Base-by-base conservation (phyloP, 2,113 vertebrate genomes). In the Beaufortia kweichowensis region DNA sequence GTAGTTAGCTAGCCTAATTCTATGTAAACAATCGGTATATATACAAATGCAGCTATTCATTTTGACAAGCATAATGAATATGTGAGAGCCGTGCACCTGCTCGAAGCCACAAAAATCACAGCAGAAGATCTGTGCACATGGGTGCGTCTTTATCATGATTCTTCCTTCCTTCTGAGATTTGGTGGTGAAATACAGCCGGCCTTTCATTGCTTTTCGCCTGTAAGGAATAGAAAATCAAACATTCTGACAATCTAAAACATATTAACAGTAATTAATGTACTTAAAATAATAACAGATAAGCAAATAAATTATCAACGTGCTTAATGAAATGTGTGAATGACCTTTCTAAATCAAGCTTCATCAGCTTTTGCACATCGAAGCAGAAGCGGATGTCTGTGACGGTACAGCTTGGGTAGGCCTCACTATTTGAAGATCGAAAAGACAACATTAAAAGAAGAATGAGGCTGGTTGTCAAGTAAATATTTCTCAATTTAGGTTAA, bases 121-220 rank as follows among this genome's bases (percentile, higher is more conserved):
- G 88, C 95, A 98, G 87, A 95, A 95, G 69, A 99, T 90, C 65
- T 92, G 94, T 71, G 95, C 93, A 0, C 95, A 98, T 0, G 95
- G 95, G 72, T 99, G 95, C 2, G 89, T 92, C 90, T 90, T 96
- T 86, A 99, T 98, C 94, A 95, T 94, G 85, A 96, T 93, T 85
- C 92, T 95, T 26, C 96, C 96, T 0, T 92, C 92, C 74, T 96
- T 97, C 87, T 97, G 95, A 0, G 95, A 89, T 85, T 94, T 96
- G 66, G 94, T 93, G 3, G 96, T 92, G 68, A 97, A 99, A 84
- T 95, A 98, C 82, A 99, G 89, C 29, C 97, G 85, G 6, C 96
- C 97, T 75, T 97, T 95, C 97, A 99, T 99, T 0, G 96, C 97
- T 46, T 96, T 96, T 74, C 96, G 95, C 77, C 97, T 99, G 89